Evolutionary conservation across 2,113 vertebrate species (phyloP).

Genomic region (Hippoglossus stenolepis): DNA sequence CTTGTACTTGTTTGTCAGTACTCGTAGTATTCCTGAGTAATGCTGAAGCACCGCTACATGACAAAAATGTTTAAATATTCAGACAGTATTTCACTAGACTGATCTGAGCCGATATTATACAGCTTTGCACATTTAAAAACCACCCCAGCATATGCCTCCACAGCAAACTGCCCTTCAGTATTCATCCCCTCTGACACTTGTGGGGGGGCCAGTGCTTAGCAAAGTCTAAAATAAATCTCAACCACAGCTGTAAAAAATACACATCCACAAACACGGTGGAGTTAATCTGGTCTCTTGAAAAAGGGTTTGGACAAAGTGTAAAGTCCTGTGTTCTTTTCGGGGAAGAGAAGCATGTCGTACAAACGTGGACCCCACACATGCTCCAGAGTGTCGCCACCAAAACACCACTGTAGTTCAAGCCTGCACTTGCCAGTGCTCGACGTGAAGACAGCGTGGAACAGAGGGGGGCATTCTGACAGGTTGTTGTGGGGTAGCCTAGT

Average conservation of each 20-base stretch:
- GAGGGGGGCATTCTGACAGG: conserved; percentile 81
- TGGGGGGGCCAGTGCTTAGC: too few relatives aligned
- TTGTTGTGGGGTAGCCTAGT: conserved; percentile 83
- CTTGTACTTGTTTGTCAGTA: background rate
- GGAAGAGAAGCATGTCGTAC: conserved; percentile 27
- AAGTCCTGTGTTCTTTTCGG: conserved; percentile 1
- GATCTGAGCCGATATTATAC: background rate
- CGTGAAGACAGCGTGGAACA: conserved; percentile 57
- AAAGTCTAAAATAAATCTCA: conserved; percentile 13
- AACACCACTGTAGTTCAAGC: conserved; percentile 63
- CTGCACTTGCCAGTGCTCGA: conserved; percentile 69
- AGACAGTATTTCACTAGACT: background rate
- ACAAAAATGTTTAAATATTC: background rate
- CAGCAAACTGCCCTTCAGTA: background rate
- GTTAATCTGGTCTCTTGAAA: conserved; percentile 16
- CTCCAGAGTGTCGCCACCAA: conserved; percentile 31
- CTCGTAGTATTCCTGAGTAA: background rate
- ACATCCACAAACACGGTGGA: background rate
- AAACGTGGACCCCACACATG: conserved; percentile 67
- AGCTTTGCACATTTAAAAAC: conserved; percentile 8
- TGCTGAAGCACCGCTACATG: background rate
- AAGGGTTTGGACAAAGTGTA: conserved; percentile 53
- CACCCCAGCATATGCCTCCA: background rate
- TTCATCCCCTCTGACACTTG: conserved; percentile 6
- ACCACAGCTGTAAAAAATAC: background rate